These are phyloP conservation scores for Tubulanus polymorphus DNA, from an alignment of 2,888 invertebrate genomes.

Conservation along the genomic window DNA sequence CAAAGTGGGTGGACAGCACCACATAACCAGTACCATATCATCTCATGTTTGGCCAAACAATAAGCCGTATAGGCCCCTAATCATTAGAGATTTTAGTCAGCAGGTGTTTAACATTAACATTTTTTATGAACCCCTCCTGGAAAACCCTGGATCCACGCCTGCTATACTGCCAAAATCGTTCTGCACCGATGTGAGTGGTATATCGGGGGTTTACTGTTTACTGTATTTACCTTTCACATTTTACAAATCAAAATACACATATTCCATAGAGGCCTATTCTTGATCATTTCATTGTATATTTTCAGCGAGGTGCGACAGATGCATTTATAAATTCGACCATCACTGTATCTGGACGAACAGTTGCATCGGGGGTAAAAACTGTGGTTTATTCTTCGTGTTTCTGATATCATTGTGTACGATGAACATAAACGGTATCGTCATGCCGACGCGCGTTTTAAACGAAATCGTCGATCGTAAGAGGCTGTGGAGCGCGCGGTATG, in stretches of 20 bases:
- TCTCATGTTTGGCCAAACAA: too few relatives aligned
- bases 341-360: conserved; percentile 53
- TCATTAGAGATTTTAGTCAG: too few relatives aligned
- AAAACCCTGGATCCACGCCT: too few relatives aligned
- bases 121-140: too few relatives aligned
- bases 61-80: too few relatives aligned
- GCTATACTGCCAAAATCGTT: too few relatives aligned
- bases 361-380: conserved; percentile 48
- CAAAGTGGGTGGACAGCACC: too few relatives aligned
- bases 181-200: too few relatives aligned
- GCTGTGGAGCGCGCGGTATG: conserved; percentile 32
- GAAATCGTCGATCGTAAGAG: conserved; percentile 26
- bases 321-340: conserved; percentile 50
- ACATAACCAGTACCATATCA: too few relatives aligned
- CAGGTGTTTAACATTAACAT: too few relatives aligned
- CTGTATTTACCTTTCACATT: not conserved
- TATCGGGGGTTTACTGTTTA: not conserved
- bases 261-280: not conserved
- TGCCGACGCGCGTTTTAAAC: conserved; percentile 29
- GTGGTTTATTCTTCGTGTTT: conserved; percentile 43
- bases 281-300: conserved; percentile 6
- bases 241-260: not conserved
- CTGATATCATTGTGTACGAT: conserved; percentile 37
- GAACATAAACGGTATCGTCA: conserved; percentile 37
- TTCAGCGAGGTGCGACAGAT: conserved; percentile 43